Percentiles rank a stretch among this genome's conserved stretches.
Evolutionary conservation across 2,888 invertebrate species (phyloP).

Genomic region (Campoplex nolae): DNA sequence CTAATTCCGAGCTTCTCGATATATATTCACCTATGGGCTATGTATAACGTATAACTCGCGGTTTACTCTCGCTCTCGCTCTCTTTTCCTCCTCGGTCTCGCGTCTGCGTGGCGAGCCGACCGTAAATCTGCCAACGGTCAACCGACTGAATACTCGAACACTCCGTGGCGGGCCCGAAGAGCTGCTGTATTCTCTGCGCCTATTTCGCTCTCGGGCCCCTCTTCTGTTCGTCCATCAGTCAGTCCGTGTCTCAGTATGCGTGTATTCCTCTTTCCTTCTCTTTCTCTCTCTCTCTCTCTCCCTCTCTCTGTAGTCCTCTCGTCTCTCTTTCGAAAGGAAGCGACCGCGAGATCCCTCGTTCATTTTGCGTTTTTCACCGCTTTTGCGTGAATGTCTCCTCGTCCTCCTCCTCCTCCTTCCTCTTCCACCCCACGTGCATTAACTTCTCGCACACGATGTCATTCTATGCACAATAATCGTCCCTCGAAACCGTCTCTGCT

Average conservation of each 20-base stretch:
- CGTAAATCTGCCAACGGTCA: slow-evolving; percentile 83
- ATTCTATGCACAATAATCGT: slow-evolving; percentile 70
- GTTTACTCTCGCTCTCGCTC: slow-evolving; percentile 56
- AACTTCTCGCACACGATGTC: slow-evolving; percentile 58
- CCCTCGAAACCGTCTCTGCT: slow-evolving; percentile 20
- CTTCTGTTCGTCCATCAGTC: slow-evolving; percentile 65
- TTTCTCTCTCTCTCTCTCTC: slow-evolving; percentile 48
- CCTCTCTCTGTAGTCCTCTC: slow-evolving; percentile 30
- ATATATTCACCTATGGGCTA: slow-evolving; percentile 20
- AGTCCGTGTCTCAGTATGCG: slow-evolving; percentile 38
- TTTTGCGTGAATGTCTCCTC: slow-evolving; percentile 14
- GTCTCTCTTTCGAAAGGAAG: slow-evolving; percentile 34
- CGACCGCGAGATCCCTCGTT: slow-evolving; percentile 52
- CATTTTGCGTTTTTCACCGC: slow-evolving; percentile 49
- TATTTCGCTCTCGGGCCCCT: slow-evolving; percentile 69
- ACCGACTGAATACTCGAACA: slow-evolving; percentile 78
- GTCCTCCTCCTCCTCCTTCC: background rate
- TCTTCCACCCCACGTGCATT: background rate
- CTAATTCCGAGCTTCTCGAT: background rate
- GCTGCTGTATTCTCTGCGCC: slow-evolving; percentile 67
- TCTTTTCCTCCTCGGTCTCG: slow-evolving; percentile 67
- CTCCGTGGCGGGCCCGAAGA: slow-evolving; percentile 69
- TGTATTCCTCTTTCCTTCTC: slow-evolving; percentile 63
- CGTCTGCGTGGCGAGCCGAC: slow-evolving; percentile 82
- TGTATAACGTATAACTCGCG: slow-evolving; percentile 59